Conservation (phyloP, 1,140 invertebrate species). For the Lepidostoma basale region DNA sequence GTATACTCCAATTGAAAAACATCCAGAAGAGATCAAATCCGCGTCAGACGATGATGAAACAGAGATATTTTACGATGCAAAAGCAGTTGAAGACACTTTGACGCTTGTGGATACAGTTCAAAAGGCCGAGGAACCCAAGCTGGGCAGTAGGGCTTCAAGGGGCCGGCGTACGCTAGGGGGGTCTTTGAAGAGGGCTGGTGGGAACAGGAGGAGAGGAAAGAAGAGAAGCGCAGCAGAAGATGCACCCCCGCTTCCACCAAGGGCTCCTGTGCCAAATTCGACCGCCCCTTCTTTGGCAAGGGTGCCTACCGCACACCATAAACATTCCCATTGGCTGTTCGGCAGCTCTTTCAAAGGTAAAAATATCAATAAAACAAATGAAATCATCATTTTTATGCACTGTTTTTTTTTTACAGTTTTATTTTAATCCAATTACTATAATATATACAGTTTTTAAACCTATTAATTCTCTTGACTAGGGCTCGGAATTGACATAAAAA, state of each 20-base stretch:
- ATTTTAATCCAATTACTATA: no score
- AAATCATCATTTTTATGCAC: no score
- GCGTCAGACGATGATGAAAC: constrained; percentile 32
- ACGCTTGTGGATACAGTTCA: not conserved
- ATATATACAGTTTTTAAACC: no score
- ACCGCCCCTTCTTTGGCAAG: constrained; percentile 35
- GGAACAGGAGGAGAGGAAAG: constrained; percentile 30
- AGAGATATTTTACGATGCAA: constrained; percentile 41
- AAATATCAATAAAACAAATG: no score
- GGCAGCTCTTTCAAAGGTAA: constrained; percentile 52
- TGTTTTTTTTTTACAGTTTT: no score
- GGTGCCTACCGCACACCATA: constrained; percentile 32
- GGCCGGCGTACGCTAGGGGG: constrained; percentile 30
- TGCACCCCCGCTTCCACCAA: constrained; percentile 48
- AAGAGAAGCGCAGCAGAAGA: constrained; percentile 48
- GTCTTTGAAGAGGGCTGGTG: constrained; percentile 34
- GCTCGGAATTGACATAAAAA: no score
- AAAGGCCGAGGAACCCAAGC: not conserved
- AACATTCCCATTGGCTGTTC: constrained; percentile 58
- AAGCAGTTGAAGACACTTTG: not conserved
- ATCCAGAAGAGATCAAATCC: constrained; percentile 50
- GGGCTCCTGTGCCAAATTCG: constrained; percentile 13
- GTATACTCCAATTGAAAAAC: not conserved
- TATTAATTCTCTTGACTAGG: no score
- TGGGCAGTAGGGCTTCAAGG: not conserved